Evolutionary conservation across 1,140 invertebrate species (phyloP).

Genomic region (Telenomus remus): DNA sequence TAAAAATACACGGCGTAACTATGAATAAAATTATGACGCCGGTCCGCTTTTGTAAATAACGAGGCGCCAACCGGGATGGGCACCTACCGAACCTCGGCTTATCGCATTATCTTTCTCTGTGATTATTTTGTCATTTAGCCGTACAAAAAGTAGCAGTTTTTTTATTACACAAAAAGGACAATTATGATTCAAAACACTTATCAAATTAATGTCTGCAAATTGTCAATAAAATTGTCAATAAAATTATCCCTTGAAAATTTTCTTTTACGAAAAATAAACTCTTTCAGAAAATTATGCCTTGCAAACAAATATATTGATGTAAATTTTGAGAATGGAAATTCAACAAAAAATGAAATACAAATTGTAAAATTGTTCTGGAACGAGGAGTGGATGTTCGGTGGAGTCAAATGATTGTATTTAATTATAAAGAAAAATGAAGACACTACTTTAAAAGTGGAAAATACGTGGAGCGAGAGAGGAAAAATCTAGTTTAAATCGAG

Average conservation of each 20-base stretch:
- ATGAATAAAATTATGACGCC: constrained; percentile 71
- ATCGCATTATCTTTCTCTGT: constrained; percentile 47
- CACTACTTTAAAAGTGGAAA: constrained; percentile 38
- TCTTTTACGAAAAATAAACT: no score
- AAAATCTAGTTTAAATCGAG: constrained; percentile 56
- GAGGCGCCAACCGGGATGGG: constrained; percentile 53
- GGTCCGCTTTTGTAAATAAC: constrained; percentile 57
- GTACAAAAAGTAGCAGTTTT: neutral
- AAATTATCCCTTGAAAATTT: no score
- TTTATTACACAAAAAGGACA: no score
- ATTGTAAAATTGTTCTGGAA: neutral
- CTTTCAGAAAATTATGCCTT: no score
- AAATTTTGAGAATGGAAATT: neutral
- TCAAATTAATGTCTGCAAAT: no score
- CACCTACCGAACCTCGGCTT: constrained; percentile 40
- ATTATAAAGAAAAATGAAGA: constrained; percentile 37
- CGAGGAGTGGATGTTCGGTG: no score
- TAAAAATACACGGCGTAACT: constrained; percentile 72
- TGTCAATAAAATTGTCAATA: neutral
- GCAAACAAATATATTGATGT: no score
- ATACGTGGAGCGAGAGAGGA: constrained; percentile 30
- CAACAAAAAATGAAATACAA: neutral
- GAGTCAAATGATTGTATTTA: constrained; percentile 9
- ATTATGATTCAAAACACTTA: no score
- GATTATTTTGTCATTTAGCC: constrained; percentile 30